phyloP scores from a whole-genome alignment of 2,113 vertebrate species.

The Equus przewalskii region DNA sequence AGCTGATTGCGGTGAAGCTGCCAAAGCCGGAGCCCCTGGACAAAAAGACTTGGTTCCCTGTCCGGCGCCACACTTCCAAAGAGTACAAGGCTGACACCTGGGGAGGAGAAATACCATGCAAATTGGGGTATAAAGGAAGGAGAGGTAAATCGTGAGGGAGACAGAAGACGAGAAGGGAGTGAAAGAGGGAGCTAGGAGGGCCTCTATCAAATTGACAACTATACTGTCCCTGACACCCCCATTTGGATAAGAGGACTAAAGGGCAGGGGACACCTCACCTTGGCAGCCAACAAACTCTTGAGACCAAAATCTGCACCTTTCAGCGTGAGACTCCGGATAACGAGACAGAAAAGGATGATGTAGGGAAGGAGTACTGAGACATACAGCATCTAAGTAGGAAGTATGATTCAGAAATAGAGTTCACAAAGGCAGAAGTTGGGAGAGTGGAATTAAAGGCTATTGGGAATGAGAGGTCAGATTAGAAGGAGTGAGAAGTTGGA shows the following conservation, averaged over 20 bases:
- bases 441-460: background rate
- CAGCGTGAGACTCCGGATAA: slow-evolving; percentile 89
- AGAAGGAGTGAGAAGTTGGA: background rate
- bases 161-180: background rate
- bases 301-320: slow-evolving; percentile 91
- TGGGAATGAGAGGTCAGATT: background rate
- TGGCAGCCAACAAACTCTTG: slow-evolving; percentile 89
- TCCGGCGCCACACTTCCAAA: slow-evolving; percentile 91
- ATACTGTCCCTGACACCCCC: background rate
- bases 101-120: background rate
- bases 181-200: background rate
- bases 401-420: background rate
- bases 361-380: slow-evolving; percentile 87
- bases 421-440: background rate
- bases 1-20: slow-evolving; percentile 92
- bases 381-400: slow-evolving; percentile 64
- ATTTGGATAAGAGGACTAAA: background rate
- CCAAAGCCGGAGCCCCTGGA: slow-evolving; percentile 92
- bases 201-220: background rate
- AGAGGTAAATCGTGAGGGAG: background rate
- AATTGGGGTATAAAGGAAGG: background rate
- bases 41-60: slow-evolving; percentile 92
- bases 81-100: slow-evolving; percentile 90
- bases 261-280: slow-evolving; percentile 84
- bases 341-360: slow-evolving; percentile 91